These are phyloP conservation scores for Dione juno DNA, from an alignment of 2,888 invertebrate genomes.

Conservation along the genomic window DNA sequence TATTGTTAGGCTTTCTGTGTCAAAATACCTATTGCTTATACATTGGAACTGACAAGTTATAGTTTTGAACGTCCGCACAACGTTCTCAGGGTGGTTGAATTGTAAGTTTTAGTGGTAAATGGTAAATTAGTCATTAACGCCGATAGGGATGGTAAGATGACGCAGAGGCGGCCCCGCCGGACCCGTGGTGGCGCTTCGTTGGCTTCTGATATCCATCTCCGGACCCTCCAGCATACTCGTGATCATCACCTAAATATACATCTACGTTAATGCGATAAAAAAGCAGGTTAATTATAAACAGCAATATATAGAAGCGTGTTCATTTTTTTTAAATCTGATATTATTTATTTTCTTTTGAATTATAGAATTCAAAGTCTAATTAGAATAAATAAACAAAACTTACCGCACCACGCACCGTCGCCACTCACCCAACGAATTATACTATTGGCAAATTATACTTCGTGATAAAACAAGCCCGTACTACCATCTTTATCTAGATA, in stretches of 20 bases:
- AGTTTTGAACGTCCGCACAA: neutral
- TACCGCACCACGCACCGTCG: conserved; percentile 80
- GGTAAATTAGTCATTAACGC: conserved; percentile 64
- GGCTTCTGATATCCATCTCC: conserved; percentile 78
- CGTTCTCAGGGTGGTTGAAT: neutral
- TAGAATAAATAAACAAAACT: conserved; percentile 51
- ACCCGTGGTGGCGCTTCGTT: conserved; percentile 74
- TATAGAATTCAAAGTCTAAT: neutral
- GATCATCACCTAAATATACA: conserved; percentile 70
- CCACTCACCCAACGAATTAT: conserved; percentile 45
- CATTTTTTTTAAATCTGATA: neutral
- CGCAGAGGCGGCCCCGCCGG: conserved; percentile 67
- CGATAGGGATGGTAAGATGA: conserved; percentile 80
- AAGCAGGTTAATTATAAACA: conserved; percentile 13
- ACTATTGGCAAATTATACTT: conserved; percentile 36
- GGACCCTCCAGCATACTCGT: conserved; percentile 79
- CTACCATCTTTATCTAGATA: neutral
- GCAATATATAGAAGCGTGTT: conserved; percentile 40
- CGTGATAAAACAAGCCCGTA: neutral
- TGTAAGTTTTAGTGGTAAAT: neutral
- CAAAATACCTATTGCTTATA: conserved; percentile 4
- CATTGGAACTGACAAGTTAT: neutral
- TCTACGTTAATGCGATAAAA: conserved; percentile 41
- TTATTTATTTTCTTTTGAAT: neutral
- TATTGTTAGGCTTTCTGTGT: neutral